Evolutionary conservation across 2,888 invertebrate species (phyloP).

Genomic region (Lampropteryx suffumata): DNA sequence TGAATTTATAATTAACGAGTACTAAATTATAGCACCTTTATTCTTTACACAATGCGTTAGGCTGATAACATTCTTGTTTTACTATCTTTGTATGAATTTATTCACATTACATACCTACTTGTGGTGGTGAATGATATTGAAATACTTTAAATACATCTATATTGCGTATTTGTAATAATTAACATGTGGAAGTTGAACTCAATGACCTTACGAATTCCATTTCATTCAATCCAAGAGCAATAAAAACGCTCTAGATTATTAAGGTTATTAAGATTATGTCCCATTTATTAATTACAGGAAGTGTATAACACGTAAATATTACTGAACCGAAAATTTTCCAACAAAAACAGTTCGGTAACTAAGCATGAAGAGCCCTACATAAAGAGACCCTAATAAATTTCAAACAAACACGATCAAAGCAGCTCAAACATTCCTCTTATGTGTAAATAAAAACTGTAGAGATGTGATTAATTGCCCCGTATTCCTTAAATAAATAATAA

Average conservation of each 20-base stretch:
- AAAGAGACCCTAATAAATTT: slow-evolving; percentile 64
- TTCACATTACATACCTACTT: too few species aligned
- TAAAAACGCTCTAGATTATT: slow-evolving; percentile 1
- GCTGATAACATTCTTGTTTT: too few species aligned
- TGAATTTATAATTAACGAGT: too few species aligned
- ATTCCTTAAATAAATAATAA: slow-evolving; percentile 83
- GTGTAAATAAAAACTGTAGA: slow-evolving; percentile 79
- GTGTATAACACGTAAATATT: slow-evolving; percentile 28
- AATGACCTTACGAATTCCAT: background rate
- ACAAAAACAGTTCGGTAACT: slow-evolving; percentile 41
- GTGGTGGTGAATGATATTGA: too few species aligned
- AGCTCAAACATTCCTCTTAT: slow-evolving; percentile 60
- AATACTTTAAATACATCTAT: too few species aligned
- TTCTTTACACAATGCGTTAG: too few species aligned
- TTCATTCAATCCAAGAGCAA: slow-evolving; percentile 8
- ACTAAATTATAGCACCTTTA: too few species aligned
- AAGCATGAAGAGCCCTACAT: slow-evolving; percentile 47
- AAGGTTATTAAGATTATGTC: slow-evolving; percentile 24
- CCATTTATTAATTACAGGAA: slow-evolving; percentile 32
- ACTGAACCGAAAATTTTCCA: slow-evolving; percentile 34
- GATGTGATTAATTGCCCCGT: slow-evolving; percentile 80
- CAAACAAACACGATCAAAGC: slow-evolving; percentile 72
- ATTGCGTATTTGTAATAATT: too few species aligned
- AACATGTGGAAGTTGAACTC: background rate
- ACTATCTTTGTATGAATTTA: too few species aligned